These are phyloP conservation scores for Plutomurus gul DNA, from an alignment of 1,140 invertebrate genomes.

Conservation along the genomic window DNA sequence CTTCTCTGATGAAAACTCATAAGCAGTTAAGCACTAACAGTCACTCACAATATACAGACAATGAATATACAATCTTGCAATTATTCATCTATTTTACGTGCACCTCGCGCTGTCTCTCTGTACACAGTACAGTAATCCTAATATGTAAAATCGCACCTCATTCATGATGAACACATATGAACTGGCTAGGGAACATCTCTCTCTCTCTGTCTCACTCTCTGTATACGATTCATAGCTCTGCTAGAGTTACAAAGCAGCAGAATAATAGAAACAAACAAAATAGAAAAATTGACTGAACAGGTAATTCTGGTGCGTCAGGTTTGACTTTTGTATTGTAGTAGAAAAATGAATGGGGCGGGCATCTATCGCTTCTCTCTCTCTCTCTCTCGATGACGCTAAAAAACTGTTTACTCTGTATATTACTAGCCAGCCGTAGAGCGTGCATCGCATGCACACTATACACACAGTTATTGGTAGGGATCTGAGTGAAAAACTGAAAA, in stretches of 20 bases:
- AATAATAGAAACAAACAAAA: not conserved
- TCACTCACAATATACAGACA: not conserved
- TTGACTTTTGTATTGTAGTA: not conserved
- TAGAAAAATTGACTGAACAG: slow-evolving; percentile 10
- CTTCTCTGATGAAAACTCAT: not conserved
- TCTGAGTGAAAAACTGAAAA: not conserved
- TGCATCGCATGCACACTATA: not conserved
- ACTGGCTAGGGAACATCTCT: too few relatives aligned
- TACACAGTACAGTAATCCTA: too few relatives aligned
- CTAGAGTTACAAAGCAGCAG: not conserved
- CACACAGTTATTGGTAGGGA: not conserved
- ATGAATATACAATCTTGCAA: not conserved
- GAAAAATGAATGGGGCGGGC: slow-evolving; percentile 22
- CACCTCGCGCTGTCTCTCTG: too few relatives aligned
- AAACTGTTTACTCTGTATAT: too few relatives aligned
- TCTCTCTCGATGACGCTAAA: too few relatives aligned
- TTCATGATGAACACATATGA: too few relatives aligned
- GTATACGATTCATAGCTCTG: not conserved
- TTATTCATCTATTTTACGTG: too few relatives aligned
- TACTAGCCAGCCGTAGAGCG: too few relatives aligned
- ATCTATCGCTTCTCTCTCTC: not conserved
- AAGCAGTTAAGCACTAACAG: not conserved
- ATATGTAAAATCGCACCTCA: too few relatives aligned
- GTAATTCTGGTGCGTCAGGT: slow-evolving; percentile 41
- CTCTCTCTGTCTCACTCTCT: too few relatives aligned